Percentiles rank a stretch among this genome's conserved stretches.
Evolutionary conservation across 2,888 invertebrate genomes (phyloP).

Genomic region (Antheraea yamamai): DNA sequence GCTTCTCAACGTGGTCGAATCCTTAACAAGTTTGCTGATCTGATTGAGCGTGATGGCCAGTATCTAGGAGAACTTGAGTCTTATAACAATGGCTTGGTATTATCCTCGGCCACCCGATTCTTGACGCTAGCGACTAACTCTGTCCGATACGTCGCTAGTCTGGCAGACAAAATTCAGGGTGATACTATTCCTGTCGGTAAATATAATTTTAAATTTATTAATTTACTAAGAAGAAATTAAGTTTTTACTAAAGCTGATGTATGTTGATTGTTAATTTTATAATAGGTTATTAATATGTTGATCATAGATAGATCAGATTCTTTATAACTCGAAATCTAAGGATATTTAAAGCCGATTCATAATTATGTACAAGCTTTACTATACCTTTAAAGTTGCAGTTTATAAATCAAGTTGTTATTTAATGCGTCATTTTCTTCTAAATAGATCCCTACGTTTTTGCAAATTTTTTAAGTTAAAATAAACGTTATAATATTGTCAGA

Average conservation of each 20-base stretch:
- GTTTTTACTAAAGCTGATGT: not conserved
- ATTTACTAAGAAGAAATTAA: not conserved
- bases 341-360: not conserved
- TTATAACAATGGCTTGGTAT: conserved; percentile 94
- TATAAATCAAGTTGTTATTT: not conserved
- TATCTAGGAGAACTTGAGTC: conserved; percentile 93
- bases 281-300: not conserved
- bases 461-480: not conserved
- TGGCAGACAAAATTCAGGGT: conserved; percentile 93
- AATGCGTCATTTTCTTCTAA: not conserved
- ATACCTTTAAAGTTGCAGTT: not conserved
- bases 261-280: not conserved
- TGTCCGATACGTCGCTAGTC: conserved; percentile 91
- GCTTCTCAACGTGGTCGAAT: conserved; percentile 89
- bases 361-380: not conserved
- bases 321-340: not conserved
- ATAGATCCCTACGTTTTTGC: not conserved
- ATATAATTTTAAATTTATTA: not conserved
- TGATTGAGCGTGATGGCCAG: conserved; percentile 87
- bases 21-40: conserved; percentile 87
- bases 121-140: conserved; percentile 70
- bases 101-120: conserved; percentile 80
- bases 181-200: conserved; percentile 61
- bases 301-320: not conserved
- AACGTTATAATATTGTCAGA: not conserved